Percentiles rank a stretch among this genome's conserved stretches.
Evolutionary conservation across 2,888 invertebrate species (phyloP).

Genomic region (Mythimna lalbum): DNA sequence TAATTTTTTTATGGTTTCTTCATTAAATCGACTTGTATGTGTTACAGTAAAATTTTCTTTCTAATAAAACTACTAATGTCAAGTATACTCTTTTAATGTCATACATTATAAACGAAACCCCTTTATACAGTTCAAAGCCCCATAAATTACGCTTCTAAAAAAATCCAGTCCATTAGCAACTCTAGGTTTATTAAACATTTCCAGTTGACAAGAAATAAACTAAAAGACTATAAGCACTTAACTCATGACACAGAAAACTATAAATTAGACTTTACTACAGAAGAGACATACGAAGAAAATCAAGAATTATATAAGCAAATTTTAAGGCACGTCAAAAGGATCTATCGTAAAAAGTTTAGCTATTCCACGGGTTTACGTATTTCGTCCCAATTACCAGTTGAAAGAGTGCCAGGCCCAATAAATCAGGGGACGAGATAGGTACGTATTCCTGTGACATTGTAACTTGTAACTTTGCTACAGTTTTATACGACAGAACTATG

Average conservation of each 20-base stretch:
- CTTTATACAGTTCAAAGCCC: not conserved
- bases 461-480: constrained; percentile 84
- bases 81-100: no score
- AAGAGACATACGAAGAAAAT: constrained; percentile 49
- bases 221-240: constrained; percentile 24
- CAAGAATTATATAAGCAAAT: constrained; percentile 51
- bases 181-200: constrained; percentile 27
- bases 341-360: constrained; percentile 73
- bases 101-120: no score
- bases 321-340: constrained; percentile 64
- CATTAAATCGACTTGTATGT: no score
- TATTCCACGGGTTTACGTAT: constrained; percentile 77
- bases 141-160: constrained; percentile 27
- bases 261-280: constrained; percentile 34
- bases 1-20: not conserved
- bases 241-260: constrained; percentile 29
- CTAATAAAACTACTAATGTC: no score
- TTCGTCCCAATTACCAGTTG: constrained; percentile 84
- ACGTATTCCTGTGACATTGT: constrained; percentile 82
- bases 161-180: constrained; percentile 20
- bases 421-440: constrained; percentile 78
- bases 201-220: constrained; percentile 38
- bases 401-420: constrained; percentile 84
- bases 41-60: not conserved
- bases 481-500: constrained; percentile 87